Base-by-base conservation (phyloP, 1,140 invertebrate genomes). In the Cotesia chilonis region DNA sequence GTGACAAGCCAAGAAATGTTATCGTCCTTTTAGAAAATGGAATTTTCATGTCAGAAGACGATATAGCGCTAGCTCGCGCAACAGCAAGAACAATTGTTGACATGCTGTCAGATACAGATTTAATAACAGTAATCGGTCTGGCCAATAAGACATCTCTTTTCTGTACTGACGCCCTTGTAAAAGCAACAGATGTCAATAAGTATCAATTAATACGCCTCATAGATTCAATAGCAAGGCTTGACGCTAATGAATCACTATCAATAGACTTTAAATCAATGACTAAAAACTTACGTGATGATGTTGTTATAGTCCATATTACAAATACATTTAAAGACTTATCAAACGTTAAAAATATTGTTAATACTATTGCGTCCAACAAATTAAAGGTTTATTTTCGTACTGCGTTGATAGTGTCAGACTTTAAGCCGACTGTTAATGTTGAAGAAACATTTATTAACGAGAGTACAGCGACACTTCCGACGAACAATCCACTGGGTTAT, bases 101-200 rank as follows among this genome's bases (percentile, higher is more conserved):
- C 14, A 85, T 87, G 82, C 68, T 87, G 1, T 81, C 82, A 3
- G 83, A 86, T 28, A 79, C 73, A 4, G 86, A 87, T 77, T 78
- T 73, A n/a, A 75, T 87, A 10, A 82, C 79, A 41, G 79, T 84
- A 5, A 70, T 87, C 52, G 83, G 84, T 9, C 76, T 87, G 5
- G 78, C 81, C 17, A 80, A 74, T 14, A 72, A 74, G 63, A 76
- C 72, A 12, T 78, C 76, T 1, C 35, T 80, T 4, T 75, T 82
- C 71, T 86, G 85, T 70, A 81, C 80, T 63, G 78, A 84, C 70
- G 77, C 77, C 35, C 71, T 87, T n/a, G 51, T 85, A 6, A 82
- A 74, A 54, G 84, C 85, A 3, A 86, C 83, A 12, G 85, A 87
- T 76, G 78, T 86, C 4, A 85, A 86, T 63, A 87, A 87, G 63